Conservation (phyloP, 2,113 vertebrate genomes). For the Phyllostomus hastatus region DNA sequence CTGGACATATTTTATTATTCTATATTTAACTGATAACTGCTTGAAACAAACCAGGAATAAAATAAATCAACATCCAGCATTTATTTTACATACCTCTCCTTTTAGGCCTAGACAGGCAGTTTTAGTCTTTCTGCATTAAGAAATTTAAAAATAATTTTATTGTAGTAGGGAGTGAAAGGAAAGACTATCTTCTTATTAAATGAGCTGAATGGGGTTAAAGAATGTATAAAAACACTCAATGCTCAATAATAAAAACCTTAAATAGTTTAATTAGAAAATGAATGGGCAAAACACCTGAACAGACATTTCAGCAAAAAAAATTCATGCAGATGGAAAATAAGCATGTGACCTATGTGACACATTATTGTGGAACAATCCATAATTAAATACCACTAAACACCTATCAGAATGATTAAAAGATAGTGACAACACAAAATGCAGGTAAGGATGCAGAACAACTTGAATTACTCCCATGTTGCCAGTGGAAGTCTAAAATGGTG, state of each 20-base stretch:
- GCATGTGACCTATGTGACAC: not conserved
- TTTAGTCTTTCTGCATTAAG: not conserved
- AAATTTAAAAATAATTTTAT: not conserved
- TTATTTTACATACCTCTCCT: not conserved
- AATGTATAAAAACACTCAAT: not conserved
- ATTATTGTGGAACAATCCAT: not conserved
- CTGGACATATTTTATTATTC: conserved; percentile 10
- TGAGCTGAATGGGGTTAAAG: not conserved
- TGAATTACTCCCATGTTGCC: not conserved
- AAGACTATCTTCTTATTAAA: not conserved
- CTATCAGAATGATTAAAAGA: not conserved
- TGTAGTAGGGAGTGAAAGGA: not conserved
- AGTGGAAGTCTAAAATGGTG: not conserved
- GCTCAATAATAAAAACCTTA: not conserved
- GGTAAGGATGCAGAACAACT: not conserved
- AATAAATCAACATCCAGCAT: not conserved
- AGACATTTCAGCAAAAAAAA: not conserved
- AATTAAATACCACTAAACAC: not conserved
- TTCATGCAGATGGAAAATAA: not conserved
- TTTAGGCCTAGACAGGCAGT: not conserved
- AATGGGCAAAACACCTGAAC: not conserved
- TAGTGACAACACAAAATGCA: not conserved
- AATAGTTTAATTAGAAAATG: not conserved
- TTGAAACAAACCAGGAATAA: not conserved
- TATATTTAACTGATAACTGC: not conserved